Evolutionary conservation across 2,113 vertebrate species (phyloP).

Genomic region (Laticauda colubrina): DNA sequence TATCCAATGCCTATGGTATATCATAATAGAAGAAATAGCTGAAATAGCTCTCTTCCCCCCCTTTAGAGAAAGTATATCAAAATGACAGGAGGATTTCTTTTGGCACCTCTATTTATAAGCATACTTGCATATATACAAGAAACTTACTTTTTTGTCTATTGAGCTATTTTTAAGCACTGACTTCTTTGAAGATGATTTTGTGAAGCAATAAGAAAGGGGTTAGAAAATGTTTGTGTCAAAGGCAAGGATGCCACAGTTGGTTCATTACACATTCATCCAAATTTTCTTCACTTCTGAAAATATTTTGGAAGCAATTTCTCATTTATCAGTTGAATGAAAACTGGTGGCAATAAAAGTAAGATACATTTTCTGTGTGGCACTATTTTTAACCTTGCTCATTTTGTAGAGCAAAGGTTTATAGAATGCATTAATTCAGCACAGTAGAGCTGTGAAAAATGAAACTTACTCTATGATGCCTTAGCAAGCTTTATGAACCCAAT

Average conservation of each 20-base stretch:
- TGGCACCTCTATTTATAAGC: not conserved
- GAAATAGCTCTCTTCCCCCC: not conserved
- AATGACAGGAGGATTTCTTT: not conserved
- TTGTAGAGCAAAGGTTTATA: not conserved
- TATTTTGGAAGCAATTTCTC: not conserved
- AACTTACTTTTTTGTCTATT: not conserved
- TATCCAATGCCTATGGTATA: not conserved
- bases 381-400: not conserved
- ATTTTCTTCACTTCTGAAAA: not conserved
- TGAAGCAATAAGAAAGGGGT: not conserved
- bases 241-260: not conserved
- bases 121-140: not conserved
- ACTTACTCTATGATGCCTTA: not conserved
- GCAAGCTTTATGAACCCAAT: not conserved
- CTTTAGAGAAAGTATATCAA: not conserved
- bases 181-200: not conserved
- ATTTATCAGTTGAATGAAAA: not conserved
- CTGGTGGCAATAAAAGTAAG: not conserved
- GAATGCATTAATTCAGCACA: not conserved
- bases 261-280: not conserved
- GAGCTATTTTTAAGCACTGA: not conserved
- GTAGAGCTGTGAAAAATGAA: not conserved
- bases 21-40: not conserved
- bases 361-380: not conserved
- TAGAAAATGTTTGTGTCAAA: not conserved